phyloP scores from a whole-genome alignment of 2,888 invertebrate species.

The Cheilosia variabilis region DNA sequence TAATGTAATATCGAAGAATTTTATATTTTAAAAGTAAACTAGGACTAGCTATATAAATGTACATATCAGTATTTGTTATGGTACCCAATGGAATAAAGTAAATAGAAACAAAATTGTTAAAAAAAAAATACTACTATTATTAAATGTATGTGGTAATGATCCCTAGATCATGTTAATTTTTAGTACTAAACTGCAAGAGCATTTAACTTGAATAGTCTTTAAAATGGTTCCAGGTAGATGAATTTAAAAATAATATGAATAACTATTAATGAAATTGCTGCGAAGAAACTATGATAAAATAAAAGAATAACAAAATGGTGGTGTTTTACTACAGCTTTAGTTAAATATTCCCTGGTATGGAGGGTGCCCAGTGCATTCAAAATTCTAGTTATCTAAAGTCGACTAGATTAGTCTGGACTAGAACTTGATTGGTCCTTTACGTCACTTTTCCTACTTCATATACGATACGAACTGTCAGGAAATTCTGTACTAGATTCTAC shows the following conservation, averaged over 20 bases:
- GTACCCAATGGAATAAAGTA: constrained; percentile 21
- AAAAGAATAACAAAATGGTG: constrained; percentile 11
- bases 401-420: no score
- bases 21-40: constrained; percentile 29
- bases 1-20: constrained; percentile 35
- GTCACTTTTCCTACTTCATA: no score
- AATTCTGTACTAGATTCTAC: no score
- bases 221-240: constrained; percentile 49
- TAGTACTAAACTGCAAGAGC: constrained; percentile 46
- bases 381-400: no score
- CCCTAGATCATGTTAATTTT: constrained; percentile 60
- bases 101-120: constrained; percentile 53
- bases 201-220: constrained; percentile 24
- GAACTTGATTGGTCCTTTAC: no score
- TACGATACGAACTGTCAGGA: no score
- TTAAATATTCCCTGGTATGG: not conserved
- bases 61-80: constrained; percentile 63
- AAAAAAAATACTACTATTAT: constrained; percentile 25
- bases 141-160: constrained; percentile 62
- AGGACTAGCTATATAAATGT: constrained; percentile 53
- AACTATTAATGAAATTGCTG: constrained; percentile 42
- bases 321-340: not conserved
- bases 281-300: constrained; percentile 55
- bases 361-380: no score
- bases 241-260: constrained; percentile 34